Conservation (phyloP, 2,797 vertebrate species). For the Pagetopsis macropterus region DNA sequence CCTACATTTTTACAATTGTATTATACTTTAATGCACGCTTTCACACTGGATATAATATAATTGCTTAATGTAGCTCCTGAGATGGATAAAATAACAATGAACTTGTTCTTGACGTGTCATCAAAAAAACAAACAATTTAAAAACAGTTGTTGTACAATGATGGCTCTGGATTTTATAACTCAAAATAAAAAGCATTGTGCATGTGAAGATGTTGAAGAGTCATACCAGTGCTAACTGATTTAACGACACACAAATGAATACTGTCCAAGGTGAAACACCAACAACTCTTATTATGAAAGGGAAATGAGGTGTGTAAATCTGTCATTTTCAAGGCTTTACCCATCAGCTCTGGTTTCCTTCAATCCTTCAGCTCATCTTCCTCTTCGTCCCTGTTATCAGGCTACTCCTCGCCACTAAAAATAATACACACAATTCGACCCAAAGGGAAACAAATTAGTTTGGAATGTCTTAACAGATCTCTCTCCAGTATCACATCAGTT, state of each 20-base stretch:
- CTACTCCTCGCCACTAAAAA: conserved; percentile 3
- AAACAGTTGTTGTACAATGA: too few species aligned
- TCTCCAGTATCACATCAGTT: conserved; percentile 4
- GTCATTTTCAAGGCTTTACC: conserved; percentile 22
- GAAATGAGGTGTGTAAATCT: conserved; percentile 13
- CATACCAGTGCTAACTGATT: background rate
- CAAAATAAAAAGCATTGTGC: too few species aligned
- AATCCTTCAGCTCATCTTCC: conserved; percentile 19
- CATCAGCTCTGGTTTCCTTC: conserved; percentile 16
- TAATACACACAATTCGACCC: background rate
- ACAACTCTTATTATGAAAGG: conserved; percentile 4
- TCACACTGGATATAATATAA: background rate
- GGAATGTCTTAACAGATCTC: conserved; percentile 8
- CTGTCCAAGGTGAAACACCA: conserved; percentile 12
- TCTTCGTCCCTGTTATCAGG: background rate
- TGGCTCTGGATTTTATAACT: too few species aligned
- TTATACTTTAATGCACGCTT: background rate
- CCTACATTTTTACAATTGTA: too few species aligned
- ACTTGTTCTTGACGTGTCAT: too few species aligned
- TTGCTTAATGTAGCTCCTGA: background rate
- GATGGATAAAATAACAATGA: background rate
- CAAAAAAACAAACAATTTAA: too few species aligned
- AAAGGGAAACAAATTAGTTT: background rate
- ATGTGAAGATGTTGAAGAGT: background rate
- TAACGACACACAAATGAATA: background rate